These are phyloP conservation scores for Halictus rubicundus DNA, from an alignment of 1,140 invertebrate genomes.

Conservation along the genomic window DNA sequence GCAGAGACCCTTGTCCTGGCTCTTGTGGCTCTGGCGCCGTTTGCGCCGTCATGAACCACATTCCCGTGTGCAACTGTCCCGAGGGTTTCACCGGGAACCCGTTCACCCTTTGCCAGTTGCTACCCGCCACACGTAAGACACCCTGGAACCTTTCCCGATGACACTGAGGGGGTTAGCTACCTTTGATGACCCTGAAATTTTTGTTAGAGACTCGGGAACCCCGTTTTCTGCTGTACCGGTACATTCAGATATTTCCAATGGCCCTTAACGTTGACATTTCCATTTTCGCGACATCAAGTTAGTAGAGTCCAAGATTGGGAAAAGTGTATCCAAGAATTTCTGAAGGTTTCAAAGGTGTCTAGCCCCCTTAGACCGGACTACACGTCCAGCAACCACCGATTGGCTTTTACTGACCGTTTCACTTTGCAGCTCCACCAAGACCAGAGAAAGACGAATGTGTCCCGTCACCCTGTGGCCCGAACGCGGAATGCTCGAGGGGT, in stretches of 20 bases:
- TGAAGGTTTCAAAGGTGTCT: too few species aligned
- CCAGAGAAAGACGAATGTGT: slow-evolving; percentile 49
- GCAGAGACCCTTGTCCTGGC: slow-evolving; percentile 81
- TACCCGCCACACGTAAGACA: slow-evolving; percentile 67
- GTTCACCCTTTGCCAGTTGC: slow-evolving; percentile 79
- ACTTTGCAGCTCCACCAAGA: slow-evolving; percentile 41
- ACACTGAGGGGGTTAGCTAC: too few species aligned
- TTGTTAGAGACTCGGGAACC: too few species aligned
- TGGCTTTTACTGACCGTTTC: slow-evolving; percentile 4
- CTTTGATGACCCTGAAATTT: too few species aligned
- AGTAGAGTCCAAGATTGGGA: too few species aligned
- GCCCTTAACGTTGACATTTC: too few species aligned
- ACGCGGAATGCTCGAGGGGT: slow-evolving; percentile 79
- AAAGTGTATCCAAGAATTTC: too few species aligned
- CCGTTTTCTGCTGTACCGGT: too few species aligned
- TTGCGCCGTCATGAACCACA: slow-evolving; percentile 82
- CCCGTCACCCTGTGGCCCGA: slow-evolving; percentile 80
- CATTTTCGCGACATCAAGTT: too few species aligned
- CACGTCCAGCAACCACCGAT: too few species aligned
- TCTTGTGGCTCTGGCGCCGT: slow-evolving; percentile 81
- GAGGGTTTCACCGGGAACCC: slow-evolving; percentile 81
- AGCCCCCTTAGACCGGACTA: too few species aligned
- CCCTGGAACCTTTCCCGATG: not conserved
- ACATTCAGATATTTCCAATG: too few species aligned
- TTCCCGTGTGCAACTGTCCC: slow-evolving; percentile 82